Base-by-base conservation (phyloP, 2,888 invertebrate species). In the Volucella inflata region DNA sequence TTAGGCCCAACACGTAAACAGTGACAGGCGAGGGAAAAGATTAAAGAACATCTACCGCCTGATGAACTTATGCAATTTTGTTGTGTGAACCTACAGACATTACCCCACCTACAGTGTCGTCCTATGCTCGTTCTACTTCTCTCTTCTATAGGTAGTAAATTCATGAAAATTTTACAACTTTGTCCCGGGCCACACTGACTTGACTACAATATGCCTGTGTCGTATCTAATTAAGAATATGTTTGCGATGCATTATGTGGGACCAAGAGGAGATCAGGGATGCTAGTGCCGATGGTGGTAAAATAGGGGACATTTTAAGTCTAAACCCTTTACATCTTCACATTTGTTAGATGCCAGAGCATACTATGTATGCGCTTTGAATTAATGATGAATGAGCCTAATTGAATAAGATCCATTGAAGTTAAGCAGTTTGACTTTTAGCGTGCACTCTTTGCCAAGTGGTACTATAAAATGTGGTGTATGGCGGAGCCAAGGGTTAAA, bases 331-430 rank as follows among this genome's bases (percentile, higher is more conserved):
- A 64, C 40, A 48, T 57, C 12, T 50, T 12, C 50, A 55, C 50
- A 68, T 78, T 75, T 75, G 70, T 67, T 70, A 75, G 62, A 65
- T 75, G 70, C 53, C 51, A 67, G 30, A 40, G 36, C 55, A 36
- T 17, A 51, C 11, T 10, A 2, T 16, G 21, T 55, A 42, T 65
- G 64, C 48, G 64, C 64, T 67, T 60, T 84, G 80, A 84, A 84
- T 84, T 75, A 80, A 80, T 80, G 71, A 84, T 84, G 80, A 84
- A 84, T 80, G 70, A 76, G 65, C 44, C 75, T 84, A 80, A 84
- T 84, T 84, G 71, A 84, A 79, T 84, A 55, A 70, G 84, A 65
- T 71, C 75, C 79, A 75, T 65, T 75, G 70, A 78, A 79, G 75
- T 79, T 80, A 74, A 84, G 36, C 59, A 74, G 74, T 84, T 79